Percentiles rank a stretch among this genome's conserved stretches.
phyloP scores from a whole-genome alignment of 2,113 vertebrate species.

The Pelusios castaneus region DNA sequence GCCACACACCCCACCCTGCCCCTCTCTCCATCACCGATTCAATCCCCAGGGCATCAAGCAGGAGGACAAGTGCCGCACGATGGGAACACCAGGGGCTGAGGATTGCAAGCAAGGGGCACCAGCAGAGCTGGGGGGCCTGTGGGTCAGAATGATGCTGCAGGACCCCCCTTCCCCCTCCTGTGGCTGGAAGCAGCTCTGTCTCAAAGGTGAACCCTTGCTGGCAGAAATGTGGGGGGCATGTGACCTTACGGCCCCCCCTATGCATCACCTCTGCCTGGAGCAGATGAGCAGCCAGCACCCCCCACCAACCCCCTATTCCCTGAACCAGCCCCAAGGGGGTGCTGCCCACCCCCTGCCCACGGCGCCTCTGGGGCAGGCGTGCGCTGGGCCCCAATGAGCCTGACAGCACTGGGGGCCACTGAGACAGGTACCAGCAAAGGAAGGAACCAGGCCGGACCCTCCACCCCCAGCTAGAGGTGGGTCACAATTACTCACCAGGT shows the following conservation, averaged over 20 bases:
- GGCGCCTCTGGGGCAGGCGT: too few species aligned
- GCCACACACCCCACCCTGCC: neutral
- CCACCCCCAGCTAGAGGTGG: neutral
- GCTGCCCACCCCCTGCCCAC: neutral
- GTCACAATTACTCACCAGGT: slow-evolving; percentile 70
- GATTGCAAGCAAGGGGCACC: neutral
- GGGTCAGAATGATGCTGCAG: neutral
- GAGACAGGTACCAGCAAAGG: neutral
- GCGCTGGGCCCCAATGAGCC: neutral
- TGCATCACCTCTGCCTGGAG: neutral
- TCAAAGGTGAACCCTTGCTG: too few species aligned
- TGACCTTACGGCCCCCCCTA: too few species aligned
- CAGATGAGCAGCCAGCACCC: neutral
- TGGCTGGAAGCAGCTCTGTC: too few species aligned
- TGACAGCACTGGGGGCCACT: neutral
- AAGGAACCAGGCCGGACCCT: neutral
- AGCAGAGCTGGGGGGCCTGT: too few species aligned
- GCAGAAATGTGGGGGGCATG: too few species aligned
- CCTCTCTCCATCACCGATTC: neutral
- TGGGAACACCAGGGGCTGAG: too few species aligned
- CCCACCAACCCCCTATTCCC: neutral
- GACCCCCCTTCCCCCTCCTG: neutral
- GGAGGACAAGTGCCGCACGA: neutral
- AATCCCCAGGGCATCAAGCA: too few species aligned
- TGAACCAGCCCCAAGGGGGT: neutral